Evolutionary conservation across 2,113 vertebrate species (phyloP).

Genomic region (Donacobius atricapilla): DNA sequence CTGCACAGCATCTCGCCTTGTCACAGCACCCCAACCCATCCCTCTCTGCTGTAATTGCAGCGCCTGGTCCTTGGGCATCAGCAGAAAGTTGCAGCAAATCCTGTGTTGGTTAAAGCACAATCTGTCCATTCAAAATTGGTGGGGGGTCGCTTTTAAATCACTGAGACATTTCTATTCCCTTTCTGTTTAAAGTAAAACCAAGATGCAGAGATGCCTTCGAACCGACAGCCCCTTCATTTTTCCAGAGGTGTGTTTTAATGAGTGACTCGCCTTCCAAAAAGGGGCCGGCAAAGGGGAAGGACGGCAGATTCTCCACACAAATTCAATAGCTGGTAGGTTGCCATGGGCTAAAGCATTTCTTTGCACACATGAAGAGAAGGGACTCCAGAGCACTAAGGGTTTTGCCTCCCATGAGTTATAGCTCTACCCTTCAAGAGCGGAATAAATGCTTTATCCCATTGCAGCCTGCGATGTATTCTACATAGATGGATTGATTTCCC

Average conservation of each 20-base stretch:
- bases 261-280: constrained; percentile 62
- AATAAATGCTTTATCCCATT: constrained; percentile 66
- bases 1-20: neutral
- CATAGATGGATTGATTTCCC: constrained; percentile 65
- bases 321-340: constrained; percentile 66
- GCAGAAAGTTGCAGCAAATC: constrained; percentile 52
- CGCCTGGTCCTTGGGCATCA: neutral
- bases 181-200: constrained; percentile 45
- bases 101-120: neutral
- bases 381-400: constrained; percentile 58
- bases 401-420: constrained; percentile 69
- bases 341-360: constrained; percentile 61
- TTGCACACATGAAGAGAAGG: constrained; percentile 61
- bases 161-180: constrained; percentile 39
- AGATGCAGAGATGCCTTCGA: constrained; percentile 46
- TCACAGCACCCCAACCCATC: neutral
- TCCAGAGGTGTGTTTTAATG: constrained; percentile 65
- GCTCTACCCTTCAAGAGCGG: constrained; percentile 65
- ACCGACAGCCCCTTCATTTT: constrained; percentile 61
- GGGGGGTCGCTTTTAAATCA: constrained; percentile 24
- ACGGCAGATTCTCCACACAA: constrained; percentile 56
- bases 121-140: constrained; percentile 11
- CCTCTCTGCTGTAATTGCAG: neutral
- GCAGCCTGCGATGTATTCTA: constrained; percentile 64
- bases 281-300: constrained; percentile 58